These are phyloP conservation scores for Chaetodon trifascialis DNA, from an alignment of 2,113 vertebrate species.

Conservation along the genomic window DNA sequence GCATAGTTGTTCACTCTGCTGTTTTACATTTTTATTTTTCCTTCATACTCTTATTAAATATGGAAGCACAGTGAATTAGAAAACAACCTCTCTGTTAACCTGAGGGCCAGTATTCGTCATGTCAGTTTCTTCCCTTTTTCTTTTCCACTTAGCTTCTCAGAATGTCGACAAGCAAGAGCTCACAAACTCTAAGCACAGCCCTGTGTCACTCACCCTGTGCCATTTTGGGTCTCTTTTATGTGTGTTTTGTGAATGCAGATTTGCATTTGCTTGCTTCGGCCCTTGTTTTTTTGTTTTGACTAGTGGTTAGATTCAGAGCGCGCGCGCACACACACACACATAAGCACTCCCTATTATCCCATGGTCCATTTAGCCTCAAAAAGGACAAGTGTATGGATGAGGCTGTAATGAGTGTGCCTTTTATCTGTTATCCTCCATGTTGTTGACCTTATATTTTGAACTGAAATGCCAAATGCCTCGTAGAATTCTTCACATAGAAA, in stretches of 20 bases:
- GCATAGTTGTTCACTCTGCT: not conserved
- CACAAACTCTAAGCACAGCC: too few species aligned
- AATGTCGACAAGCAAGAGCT: not conserved
- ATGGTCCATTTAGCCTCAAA: constrained; percentile 16
- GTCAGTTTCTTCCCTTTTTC: constrained; percentile 5
- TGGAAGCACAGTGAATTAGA: not conserved
- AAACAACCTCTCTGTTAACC: not conserved
- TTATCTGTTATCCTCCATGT: constrained; percentile 5
- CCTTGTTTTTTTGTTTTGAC: constrained; percentile 32
- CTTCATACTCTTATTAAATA: not conserved
- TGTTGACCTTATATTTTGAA: constrained; percentile 1
- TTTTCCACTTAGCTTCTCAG: not conserved
- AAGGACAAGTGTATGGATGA: constrained; percentile 30
- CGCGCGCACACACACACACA: constrained; percentile 30
- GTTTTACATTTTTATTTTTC: not conserved
- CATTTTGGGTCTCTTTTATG: constrained; percentile 7
- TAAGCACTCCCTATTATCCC: constrained; percentile 20
- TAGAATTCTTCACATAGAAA: not conserved
- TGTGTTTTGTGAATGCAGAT: constrained; percentile 10
- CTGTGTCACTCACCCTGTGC: not conserved
- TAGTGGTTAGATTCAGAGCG: not conserved
- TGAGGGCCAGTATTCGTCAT: not conserved
- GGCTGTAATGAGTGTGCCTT: constrained; percentile 18
- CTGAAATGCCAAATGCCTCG: not conserved
- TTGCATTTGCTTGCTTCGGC: constrained; percentile 26